These are phyloP conservation scores for Psix sp. DNA, from an alignment of 1,140 invertebrate species.

Conservation along the genomic window DNA sequence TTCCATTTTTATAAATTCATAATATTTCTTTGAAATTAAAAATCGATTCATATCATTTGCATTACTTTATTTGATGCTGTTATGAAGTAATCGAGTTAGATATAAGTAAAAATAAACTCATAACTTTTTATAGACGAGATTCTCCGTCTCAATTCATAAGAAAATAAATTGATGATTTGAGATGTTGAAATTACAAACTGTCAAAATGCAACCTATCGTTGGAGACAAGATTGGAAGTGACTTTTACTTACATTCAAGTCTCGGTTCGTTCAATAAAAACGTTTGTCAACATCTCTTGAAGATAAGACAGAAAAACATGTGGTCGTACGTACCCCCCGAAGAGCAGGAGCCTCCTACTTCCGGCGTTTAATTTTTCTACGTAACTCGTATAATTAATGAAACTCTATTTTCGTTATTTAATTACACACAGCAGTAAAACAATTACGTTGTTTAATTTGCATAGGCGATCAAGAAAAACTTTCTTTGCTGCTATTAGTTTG, in stretches of 20 bases:
- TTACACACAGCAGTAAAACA: too few relatives aligned
- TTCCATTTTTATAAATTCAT: too few relatives aligned
- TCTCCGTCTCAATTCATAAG: too few relatives aligned
- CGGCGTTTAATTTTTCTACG: conserved; percentile 9
- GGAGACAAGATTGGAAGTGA: neutral
- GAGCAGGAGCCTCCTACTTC: conserved; percentile 15
- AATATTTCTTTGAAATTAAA: too few relatives aligned
- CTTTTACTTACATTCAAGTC: neutral
- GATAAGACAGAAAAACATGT: conserved; percentile 13
- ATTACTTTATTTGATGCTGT: too few relatives aligned
- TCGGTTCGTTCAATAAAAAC: conserved; percentile 1
- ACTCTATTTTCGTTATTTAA: neutral
- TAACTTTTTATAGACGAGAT: too few relatives aligned
- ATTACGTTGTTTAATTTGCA: neutral
- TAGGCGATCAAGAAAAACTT: too few relatives aligned
- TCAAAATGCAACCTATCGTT: neutral
- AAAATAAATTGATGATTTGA: too few relatives aligned
- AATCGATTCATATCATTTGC: too few relatives aligned
- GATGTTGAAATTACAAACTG: neutral
- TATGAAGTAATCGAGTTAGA: too few relatives aligned
- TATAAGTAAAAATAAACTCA: too few relatives aligned
- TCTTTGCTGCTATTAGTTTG: neutral
- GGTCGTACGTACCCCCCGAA: conserved; percentile 10
- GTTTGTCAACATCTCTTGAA: conserved; percentile 9
- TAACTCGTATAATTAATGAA: conserved; percentile 3